These are phyloP conservation scores for Drosophila azteca DNA, from an alignment of 1,140 invertebrate genomes.

Conservation along the genomic window DNA sequence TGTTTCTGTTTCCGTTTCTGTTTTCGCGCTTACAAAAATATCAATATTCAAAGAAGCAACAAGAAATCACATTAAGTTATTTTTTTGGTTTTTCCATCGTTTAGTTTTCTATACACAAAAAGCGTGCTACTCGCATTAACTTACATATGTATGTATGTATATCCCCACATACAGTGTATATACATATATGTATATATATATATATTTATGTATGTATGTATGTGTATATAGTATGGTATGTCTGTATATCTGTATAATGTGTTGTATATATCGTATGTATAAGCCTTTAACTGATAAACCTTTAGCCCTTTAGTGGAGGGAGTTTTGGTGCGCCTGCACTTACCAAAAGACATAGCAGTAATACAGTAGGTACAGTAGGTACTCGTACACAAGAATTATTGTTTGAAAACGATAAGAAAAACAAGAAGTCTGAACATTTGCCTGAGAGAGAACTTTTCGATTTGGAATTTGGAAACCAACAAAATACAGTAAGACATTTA, in stretches of 20 bases:
- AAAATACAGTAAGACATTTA: constrained; percentile 30
- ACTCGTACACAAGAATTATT: not conserved
- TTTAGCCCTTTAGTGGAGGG: constrained; percentile 48
- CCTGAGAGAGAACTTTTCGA: constrained; percentile 22
- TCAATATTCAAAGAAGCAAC: constrained; percentile 77
- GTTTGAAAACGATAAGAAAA: constrained; percentile 12
- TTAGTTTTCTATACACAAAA: constrained; percentile 69
- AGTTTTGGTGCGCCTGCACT: constrained; percentile 68
- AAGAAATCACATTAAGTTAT: constrained; percentile 72
- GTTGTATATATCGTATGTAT: constrained; percentile 23
- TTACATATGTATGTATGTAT: too few relatives aligned
- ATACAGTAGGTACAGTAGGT: too few relatives aligned
- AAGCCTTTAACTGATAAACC: constrained; percentile 42
- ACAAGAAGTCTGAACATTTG: constrained; percentile 2
- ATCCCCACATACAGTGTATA: constrained; percentile 19
- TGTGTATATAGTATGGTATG: constrained; percentile 18
- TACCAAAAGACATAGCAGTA: constrained; percentile 40
- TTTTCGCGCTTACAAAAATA: constrained; percentile 71
- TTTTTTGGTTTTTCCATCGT: constrained; percentile 12
- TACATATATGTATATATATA: not conserved
- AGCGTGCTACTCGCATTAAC: constrained; percentile 72
- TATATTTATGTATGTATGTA: constrained; percentile 10
- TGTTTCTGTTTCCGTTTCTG: constrained; percentile 28
- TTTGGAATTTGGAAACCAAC: not conserved
- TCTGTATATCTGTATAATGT: constrained; percentile 16